Conservation (phyloP, 2,888 invertebrate genomes). For the Myopa testacea region DNA sequence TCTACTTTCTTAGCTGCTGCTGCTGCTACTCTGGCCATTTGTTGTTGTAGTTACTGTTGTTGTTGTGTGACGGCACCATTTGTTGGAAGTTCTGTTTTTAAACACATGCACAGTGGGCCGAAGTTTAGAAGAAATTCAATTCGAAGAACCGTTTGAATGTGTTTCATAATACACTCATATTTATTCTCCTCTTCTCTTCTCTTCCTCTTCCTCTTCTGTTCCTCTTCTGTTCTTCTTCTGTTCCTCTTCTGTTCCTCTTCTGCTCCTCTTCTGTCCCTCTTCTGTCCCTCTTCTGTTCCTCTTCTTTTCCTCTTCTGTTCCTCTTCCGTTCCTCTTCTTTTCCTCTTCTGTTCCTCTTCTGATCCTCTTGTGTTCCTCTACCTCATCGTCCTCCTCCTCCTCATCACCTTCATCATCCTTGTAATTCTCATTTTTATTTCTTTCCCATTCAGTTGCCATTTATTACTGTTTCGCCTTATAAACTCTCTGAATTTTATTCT, state of each 20-base stretch:
- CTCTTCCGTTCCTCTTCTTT: neutral
- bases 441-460: too few species aligned
- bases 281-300: neutral
- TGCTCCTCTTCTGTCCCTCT: neutral
- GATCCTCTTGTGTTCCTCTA: too few species aligned
- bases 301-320: neutral
- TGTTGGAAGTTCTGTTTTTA: neutral
- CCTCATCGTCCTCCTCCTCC: too few species aligned
- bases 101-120: neutral
- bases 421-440: too few species aligned
- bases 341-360: neutral
- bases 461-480: too few species aligned
- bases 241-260: neutral
- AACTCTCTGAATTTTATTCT: neutral
- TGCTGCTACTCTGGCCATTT: slow-evolving; percentile 40
- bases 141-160: too few species aligned
- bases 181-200: neutral
- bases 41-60: neutral
- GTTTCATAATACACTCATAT: too few species aligned
- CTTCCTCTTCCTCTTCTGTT: neutral
- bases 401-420: too few species aligned
- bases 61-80: too few species aligned
- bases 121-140: neutral
- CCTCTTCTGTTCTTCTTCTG: neutral
- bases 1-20: slow-evolving; percentile 27